phyloP scores from a whole-genome alignment of 2,888 invertebrate genomes.

The Eurytoma californica region DNA sequence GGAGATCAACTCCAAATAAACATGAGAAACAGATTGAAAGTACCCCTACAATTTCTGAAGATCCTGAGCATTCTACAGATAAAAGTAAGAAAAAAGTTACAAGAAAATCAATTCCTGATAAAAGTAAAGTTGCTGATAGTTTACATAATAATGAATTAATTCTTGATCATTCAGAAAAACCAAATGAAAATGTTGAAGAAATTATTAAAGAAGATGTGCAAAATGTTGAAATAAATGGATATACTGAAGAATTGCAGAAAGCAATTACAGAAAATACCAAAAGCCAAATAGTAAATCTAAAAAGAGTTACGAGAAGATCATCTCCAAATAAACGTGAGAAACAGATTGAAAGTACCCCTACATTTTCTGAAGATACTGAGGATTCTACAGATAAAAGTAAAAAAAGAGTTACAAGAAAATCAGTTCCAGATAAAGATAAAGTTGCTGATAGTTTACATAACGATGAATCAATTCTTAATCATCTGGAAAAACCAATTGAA shows the following conservation, averaged over 20 bases:
- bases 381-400: not conserved
- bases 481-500: not conserved
- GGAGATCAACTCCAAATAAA: slow-evolving; percentile 33
- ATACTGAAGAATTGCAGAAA: not conserved
- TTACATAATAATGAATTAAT: too few relatives aligned
- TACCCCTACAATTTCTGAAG: too few relatives aligned
- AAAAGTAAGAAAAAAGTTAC: not conserved
- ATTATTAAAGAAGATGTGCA: not conserved
- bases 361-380: too few relatives aligned
- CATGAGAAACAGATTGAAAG: not conserved
- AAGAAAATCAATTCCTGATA: not conserved
- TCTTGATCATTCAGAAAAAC: too few relatives aligned
- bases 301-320: slow-evolving; percentile 24
- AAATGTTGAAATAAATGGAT: not conserved
- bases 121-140: too few relatives aligned
- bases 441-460: too few relatives aligned
- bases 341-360: not conserved
- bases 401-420: slow-evolving; percentile 4
- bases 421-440: not conserved
- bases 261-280: not conserved
- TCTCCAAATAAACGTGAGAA: slow-evolving; percentile 28
- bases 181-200: not conserved
- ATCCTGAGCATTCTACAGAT: too few relatives aligned
- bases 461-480: too few relatives aligned
- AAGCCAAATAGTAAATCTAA: slow-evolving; percentile 19